Evolutionary conservation across 2,888 invertebrate genomes (phyloP).

Genomic region (Caenorhabditis doughertyi): DNA sequence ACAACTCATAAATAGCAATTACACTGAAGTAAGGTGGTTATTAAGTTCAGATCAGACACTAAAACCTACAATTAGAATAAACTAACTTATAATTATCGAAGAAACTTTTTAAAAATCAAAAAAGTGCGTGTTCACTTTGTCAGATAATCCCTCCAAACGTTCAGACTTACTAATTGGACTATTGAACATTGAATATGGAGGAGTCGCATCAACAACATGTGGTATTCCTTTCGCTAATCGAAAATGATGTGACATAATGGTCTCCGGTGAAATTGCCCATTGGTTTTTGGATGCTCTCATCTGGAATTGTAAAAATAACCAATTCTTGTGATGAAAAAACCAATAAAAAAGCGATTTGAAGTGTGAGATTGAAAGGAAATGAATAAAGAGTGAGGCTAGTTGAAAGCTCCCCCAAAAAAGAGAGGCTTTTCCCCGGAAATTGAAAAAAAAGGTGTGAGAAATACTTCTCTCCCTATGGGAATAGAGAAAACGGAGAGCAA

Average conservation of each 20-base stretch:
- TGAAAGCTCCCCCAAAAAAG: not conserved
- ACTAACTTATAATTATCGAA: not conserved
- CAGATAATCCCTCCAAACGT: no score
- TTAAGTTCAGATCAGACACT: not conserved
- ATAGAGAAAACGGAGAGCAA: not conserved
- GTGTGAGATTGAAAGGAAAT: constrained; percentile 2
- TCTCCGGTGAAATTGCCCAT: constrained; percentile 72
- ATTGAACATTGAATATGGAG: constrained; percentile 73
- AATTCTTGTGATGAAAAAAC: not conserved
- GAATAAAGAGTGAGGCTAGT: not conserved
- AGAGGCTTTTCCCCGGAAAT: constrained; percentile 37
- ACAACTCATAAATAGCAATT: not conserved
- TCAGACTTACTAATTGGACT: constrained; percentile 72
- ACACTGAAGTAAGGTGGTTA: not conserved
- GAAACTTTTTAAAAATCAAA: not conserved
- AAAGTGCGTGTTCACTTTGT: not conserved
- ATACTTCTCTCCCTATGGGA: constrained; percentile 31
- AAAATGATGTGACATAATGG: constrained; percentile 72
- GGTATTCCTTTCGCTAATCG: constrained; percentile 67
- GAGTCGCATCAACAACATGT: constrained; percentile 63
- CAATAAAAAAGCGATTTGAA: not conserved
- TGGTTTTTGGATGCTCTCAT: constrained; percentile 66
- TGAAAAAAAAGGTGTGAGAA: constrained; percentile 39
- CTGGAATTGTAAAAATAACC: constrained; percentile 24
- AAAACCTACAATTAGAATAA: not conserved